Base-by-base conservation (phyloP, 2,888 invertebrate genomes). In the Tholera decimalis region DNA sequence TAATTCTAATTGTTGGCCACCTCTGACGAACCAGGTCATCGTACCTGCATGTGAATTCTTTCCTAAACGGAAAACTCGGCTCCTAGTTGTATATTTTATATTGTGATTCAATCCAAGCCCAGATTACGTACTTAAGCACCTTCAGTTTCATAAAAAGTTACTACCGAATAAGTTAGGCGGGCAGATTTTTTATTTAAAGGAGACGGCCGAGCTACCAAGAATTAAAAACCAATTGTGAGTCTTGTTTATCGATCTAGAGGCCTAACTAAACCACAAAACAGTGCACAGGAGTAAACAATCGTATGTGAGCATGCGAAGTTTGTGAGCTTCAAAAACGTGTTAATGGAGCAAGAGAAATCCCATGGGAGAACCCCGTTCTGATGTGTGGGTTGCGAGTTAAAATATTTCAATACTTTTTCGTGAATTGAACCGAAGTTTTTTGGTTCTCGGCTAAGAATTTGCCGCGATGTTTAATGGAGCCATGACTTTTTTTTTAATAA, bases 1-100 rank as follows among this genome's bases (percentile, higher is more conserved):
- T n/a, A 89, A 89, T 91, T 92, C 90, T 92, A 93, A 94, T 93
- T 94, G 93, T 90, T 93, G 88, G 86, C 91, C 89, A 92, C 92
- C 91, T 92, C 88, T 87, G 84, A 87, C 90, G 84, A 93, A 92
- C 84, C 93, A 92, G 93, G 93, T 93, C 93, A 93, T 93, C 90
- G 92, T 92, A 91, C 92, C 90, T 92, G 90, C 92, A 91, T 89
- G 88, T 85, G 82, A 88, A 89, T 90, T 89, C 87, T 85, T 87
- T 83, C 85, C 78, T 83, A 82, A 89, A 87, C 83, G 79, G 84
- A 85, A 89, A 88, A 86, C 77, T 83, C 83, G 83, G 83, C 86
- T 87, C 83, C 85, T 80, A 87, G 88, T 89, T 92, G 87, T 89
- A 94, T 93, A 90, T 91, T 93, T 92, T 85, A 92, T 87, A 86